Percentiles rank a stretch among this genome's conserved stretches.
These are phyloP conservation scores for Poeciliopsis paucimaculata DNA, from an alignment of 2,797 vertebrate species.

Conservation along the genomic window DNA sequence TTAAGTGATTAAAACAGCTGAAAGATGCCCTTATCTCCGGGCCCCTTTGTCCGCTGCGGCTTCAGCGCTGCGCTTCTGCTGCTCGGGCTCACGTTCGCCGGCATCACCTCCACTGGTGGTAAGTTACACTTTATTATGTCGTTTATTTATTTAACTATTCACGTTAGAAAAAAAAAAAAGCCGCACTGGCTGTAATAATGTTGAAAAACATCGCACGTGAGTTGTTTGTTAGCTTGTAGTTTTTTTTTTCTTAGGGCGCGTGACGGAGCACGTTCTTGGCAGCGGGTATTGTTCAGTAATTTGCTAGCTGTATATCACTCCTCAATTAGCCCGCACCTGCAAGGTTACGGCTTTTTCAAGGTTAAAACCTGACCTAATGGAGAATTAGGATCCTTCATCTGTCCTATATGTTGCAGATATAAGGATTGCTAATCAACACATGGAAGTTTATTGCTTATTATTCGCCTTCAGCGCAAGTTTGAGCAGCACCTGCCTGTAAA, in stretches of 20 bases:
- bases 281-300: slow-evolving; percentile 45
- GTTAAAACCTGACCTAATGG: slow-evolving; percentile 50
- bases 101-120: slow-evolving; percentile 82
- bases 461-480: slow-evolving; percentile 37
- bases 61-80: slow-evolving; percentile 69
- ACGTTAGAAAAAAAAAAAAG: background rate
- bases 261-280: slow-evolving; percentile 44
- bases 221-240: slow-evolving; percentile 22
- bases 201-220: slow-evolving; percentile 15
- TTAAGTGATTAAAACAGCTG: slow-evolving; percentile 50
- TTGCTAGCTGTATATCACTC: slow-evolving; percentile 32
- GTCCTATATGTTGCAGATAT: background rate
- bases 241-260: slow-evolving; percentile 2
- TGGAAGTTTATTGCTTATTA: slow-evolving; percentile 4
- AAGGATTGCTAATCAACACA: background rate
- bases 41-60: slow-evolving; percentile 81
- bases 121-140: slow-evolving; percentile 60
- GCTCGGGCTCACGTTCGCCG: slow-evolving; percentile 69
- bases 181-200: background rate
- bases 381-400: background rate
- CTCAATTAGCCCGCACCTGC: slow-evolving; percentile 57
- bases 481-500: slow-evolving; percentile 44
- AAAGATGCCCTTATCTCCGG: slow-evolving; percentile 78
- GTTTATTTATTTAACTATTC: background rate
- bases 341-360: slow-evolving; percentile 63